These are phyloP conservation scores for Fistularia tabacaria DNA, from an alignment of 2,797 vertebrate genomes.

Conservation along the genomic window DNA sequence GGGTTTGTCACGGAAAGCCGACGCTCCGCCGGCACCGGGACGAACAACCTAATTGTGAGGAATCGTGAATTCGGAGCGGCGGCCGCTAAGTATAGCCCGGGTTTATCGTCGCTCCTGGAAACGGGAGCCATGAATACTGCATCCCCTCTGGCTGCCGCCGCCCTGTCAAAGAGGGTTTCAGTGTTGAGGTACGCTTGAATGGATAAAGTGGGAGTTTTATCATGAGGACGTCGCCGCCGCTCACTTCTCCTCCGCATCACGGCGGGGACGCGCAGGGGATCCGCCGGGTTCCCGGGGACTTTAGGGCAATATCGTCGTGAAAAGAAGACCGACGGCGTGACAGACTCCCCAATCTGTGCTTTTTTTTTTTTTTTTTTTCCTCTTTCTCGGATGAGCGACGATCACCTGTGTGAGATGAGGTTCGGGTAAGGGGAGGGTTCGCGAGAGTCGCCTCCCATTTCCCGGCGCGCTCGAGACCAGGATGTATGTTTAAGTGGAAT, in stretches of 20 bases:
- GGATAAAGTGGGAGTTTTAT: slow-evolving; percentile 62
- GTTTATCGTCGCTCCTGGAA: slow-evolving; percentile 62
- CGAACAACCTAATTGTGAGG: slow-evolving; percentile 46
- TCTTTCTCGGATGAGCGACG: background rate
- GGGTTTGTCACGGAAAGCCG: slow-evolving; percentile 46
- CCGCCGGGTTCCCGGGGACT: slow-evolving; percentile 24
- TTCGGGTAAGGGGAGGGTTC: slow-evolving; percentile 10
- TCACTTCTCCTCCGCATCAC: slow-evolving; percentile 41
- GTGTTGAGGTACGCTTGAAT: slow-evolving; percentile 66
- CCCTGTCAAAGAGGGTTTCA: slow-evolving; percentile 69
- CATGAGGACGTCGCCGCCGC: slow-evolving; percentile 49
- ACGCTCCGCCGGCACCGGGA: slow-evolving; percentile 30
- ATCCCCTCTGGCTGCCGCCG: slow-evolving; percentile 57
- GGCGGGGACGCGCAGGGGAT: slow-evolving; percentile 30
- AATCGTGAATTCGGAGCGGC: slow-evolving; percentile 61
- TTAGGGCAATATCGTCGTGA: slow-evolving; percentile 27
- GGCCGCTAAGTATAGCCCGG: slow-evolving; percentile 65
- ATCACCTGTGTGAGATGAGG: slow-evolving; percentile 18
- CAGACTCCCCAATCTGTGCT: background rate
- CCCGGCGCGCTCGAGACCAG: too few species aligned
- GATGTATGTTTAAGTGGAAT: too few species aligned
- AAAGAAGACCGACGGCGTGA: background rate
- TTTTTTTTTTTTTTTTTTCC: background rate
- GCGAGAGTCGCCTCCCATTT: background rate
- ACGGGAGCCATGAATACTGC: slow-evolving; percentile 71